Evolutionary conservation across 1,140 invertebrate genomes (phyloP).

Genomic region (Neelides sp.): DNA sequence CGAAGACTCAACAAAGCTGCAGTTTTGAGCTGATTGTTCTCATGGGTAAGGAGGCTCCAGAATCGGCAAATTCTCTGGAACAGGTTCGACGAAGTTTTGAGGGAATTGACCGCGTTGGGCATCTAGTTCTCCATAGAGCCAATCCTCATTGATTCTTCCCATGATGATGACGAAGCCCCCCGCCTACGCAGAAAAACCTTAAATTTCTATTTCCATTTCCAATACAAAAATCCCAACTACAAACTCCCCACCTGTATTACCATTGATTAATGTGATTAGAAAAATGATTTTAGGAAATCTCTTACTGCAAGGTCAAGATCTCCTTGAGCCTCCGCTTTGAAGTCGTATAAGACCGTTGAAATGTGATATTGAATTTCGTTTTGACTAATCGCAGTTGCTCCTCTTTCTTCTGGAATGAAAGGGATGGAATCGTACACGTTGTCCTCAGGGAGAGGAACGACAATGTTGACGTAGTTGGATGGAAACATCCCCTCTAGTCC

Average conservation of each 20-base stretch:
- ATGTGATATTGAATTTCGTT: constrained; percentile 31
- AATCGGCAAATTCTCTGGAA: constrained; percentile 36
- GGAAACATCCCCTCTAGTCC: constrained; percentile 67
- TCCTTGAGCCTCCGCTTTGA: constrained; percentile 45
- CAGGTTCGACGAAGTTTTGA: constrained; percentile 56
- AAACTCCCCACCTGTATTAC: background rate
- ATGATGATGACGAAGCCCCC: constrained; percentile 58
- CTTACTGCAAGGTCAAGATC: constrained; percentile 47
- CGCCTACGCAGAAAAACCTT: constrained; percentile 38
- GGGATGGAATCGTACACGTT: background rate
- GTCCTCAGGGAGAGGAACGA: constrained; percentile 49
- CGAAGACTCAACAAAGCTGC: no score
- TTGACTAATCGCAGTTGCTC: constrained; percentile 14
- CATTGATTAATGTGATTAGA: background rate
- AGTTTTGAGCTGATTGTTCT: no score
- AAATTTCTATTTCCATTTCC: constrained; percentile 20
- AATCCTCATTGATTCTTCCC: constrained; percentile 59
- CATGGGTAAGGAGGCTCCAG: no score
- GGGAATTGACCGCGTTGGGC: constrained; percentile 64
- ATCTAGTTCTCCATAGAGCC: constrained; percentile 61
- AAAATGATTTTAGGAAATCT: background rate
- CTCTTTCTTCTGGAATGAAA: background rate
- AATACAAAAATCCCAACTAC: background rate
- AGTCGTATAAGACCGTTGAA: constrained; percentile 48
- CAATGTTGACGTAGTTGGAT: constrained; percentile 59